phyloP scores from a whole-genome alignment of 1,140 invertebrate genomes.

The Ips nitidus region DNA sequence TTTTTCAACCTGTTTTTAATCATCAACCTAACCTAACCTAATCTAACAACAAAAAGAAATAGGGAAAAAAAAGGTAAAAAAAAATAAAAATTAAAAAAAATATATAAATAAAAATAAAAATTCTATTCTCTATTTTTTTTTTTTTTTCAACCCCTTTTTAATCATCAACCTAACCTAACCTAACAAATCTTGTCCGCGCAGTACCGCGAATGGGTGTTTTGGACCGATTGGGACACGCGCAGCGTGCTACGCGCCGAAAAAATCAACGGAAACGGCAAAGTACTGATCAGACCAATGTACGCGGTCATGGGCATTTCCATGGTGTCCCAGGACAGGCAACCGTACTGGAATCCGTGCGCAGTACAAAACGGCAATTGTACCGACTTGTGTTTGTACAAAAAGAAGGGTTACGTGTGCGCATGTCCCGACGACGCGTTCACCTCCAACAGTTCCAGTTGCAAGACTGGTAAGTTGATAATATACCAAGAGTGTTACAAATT shows the following conservation, averaged over 20 bases:
- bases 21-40: no score
- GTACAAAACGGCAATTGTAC: slow-evolving; percentile 81
- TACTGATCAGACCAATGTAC: slow-evolving; percentile 67
- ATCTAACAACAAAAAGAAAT: no score
- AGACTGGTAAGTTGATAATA: no score
- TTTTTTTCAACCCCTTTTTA: no score
- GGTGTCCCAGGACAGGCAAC: slow-evolving; percentile 68
- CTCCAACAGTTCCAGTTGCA: slow-evolving; percentile 56
- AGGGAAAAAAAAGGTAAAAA: no score
- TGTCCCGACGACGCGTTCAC: slow-evolving; percentile 69
- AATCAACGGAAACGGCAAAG: slow-evolving; percentile 65
- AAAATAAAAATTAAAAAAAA: no score
- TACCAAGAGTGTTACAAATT: no score
- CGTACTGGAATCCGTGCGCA: slow-evolving; percentile 76
- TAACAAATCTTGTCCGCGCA: neutral
- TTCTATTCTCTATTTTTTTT: no score
- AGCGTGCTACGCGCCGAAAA: slow-evolving; percentile 76
- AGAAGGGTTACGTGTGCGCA: slow-evolving; percentile 72
- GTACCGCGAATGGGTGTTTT: slow-evolving; percentile 64
- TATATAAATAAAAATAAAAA: no score
- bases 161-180: no score
- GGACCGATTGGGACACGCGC: slow-evolving; percentile 88
- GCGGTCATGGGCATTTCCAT: slow-evolving; percentile 76
- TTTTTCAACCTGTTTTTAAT: no score
- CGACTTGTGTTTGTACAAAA: slow-evolving; percentile 74